Conservation (phyloP, 2,888 invertebrate genomes). For the Papilio protenor region DNA sequence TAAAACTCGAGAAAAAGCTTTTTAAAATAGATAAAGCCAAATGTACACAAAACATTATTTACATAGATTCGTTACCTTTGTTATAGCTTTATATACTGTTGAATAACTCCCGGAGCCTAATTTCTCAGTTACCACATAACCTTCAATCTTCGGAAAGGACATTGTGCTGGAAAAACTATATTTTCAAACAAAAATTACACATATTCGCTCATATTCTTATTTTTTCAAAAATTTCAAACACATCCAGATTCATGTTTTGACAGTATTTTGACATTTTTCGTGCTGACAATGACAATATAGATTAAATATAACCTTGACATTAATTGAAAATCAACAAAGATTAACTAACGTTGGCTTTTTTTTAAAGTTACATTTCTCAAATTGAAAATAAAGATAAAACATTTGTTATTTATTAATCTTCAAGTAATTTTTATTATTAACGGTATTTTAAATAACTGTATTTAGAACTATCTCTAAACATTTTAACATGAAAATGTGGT, state of each 20-base stretch:
- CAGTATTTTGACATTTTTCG: neutral
- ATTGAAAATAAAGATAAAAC: too few species aligned
- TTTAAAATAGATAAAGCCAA: constrained; percentile 32
- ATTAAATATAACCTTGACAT: too few species aligned
- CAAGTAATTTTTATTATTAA: too few species aligned
- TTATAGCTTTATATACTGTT: constrained; percentile 91
- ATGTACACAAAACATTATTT: constrained; percentile 31
- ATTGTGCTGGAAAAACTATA: constrained; percentile 58
- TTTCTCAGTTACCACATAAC: constrained; percentile 89
- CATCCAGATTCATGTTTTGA: neutral
- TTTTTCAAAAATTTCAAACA: neutral
- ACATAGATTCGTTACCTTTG: constrained; percentile 75
- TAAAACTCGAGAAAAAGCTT: constrained; percentile 31
- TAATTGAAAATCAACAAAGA: too few species aligned
- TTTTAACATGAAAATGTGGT: too few species aligned
- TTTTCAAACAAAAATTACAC: constrained; percentile 1
- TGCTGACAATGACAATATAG: too few species aligned
- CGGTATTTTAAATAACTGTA: too few species aligned
- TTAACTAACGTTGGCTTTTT: too few species aligned
- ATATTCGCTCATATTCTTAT: constrained; percentile 38
- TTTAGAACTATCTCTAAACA: too few species aligned
- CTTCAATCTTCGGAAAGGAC: constrained; percentile 85
- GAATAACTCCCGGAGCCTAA: constrained; percentile 94
- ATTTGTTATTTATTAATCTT: too few species aligned
- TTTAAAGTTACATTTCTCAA: too few species aligned